Conservation (phyloP, 2,888 invertebrate species). For the Didymodactylos carnosus region DNA sequence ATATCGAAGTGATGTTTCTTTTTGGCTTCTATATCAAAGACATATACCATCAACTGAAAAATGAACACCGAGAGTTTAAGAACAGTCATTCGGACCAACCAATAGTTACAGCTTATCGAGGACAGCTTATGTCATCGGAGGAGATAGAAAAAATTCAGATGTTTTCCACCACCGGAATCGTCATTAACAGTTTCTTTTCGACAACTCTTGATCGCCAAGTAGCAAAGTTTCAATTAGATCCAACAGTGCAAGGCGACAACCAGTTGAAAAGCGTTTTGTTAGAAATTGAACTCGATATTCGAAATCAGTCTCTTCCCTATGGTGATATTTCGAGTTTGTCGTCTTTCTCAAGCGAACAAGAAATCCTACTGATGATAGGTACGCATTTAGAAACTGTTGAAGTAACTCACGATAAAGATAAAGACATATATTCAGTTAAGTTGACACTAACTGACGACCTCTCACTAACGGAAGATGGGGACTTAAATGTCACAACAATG, state of each 20-base stretch:
- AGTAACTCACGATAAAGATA: neutral
- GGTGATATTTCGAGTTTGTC: neutral
- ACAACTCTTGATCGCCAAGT: neutral
- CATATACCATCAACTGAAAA: neutral
- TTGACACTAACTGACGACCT: neutral
- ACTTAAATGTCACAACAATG: too few relatives aligned
- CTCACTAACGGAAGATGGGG: too few relatives aligned
- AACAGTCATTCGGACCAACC: neutral
- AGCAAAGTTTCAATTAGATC: neutral
- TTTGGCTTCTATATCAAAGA: neutral
- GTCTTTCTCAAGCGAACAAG: neutral
- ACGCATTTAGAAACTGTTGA: neutral
- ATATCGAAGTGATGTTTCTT: neutral
- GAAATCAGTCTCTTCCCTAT: neutral
- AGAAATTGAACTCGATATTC: neutral
- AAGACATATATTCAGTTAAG: neutral
- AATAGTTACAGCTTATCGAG: neutral
- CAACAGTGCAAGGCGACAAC: neutral
- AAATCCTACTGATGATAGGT: neutral
- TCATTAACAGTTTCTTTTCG: neutral
- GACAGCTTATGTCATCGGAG: neutral
- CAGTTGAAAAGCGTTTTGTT: neutral
- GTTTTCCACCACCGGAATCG: neutral
- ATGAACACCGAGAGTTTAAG: neutral
- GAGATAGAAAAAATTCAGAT: neutral